phyloP scores from a whole-genome alignment of 2,113 vertebrate genomes.

The Tauraco erythrolophus region DNA sequence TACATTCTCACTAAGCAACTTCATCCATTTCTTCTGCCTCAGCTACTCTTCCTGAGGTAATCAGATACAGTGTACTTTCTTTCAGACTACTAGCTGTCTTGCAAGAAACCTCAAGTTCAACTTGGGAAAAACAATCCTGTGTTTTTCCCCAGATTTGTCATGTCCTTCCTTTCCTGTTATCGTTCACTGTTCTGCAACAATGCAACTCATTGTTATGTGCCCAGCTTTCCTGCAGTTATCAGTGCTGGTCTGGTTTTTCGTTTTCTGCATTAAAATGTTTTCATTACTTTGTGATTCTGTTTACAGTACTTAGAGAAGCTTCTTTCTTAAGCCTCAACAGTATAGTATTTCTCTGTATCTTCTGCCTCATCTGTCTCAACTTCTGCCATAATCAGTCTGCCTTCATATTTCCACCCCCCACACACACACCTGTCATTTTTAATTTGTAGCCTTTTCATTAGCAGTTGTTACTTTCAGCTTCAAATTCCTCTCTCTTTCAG shows the following conservation, averaged over 20 bases:
- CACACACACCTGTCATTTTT: neutral
- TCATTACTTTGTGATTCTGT: neutral
- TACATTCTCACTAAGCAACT: neutral
- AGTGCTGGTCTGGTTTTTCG: neutral
- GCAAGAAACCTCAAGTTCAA: neutral
- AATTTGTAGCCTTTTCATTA: neutral
- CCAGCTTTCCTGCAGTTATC: neutral
- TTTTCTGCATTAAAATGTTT: neutral
- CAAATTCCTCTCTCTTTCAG: neutral
- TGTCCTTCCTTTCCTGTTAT: neutral
- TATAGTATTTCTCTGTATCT: neutral
- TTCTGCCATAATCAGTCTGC: neutral
- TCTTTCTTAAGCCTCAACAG: neutral
- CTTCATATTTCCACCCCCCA: neutral
- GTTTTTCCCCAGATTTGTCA: neutral
- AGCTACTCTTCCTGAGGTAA: neutral
- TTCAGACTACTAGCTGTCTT: neutral
- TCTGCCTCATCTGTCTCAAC: neutral
- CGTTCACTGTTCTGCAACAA: neutral
- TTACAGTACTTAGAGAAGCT: neutral
- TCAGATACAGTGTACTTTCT: neutral
- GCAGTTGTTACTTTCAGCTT: neutral
- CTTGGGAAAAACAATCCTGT: neutral
- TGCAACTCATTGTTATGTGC: neutral
- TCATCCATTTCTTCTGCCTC: neutral